phyloP scores from a whole-genome alignment of 2,797 vertebrate genomes.

The Geotrypetes seraphini region DNA sequence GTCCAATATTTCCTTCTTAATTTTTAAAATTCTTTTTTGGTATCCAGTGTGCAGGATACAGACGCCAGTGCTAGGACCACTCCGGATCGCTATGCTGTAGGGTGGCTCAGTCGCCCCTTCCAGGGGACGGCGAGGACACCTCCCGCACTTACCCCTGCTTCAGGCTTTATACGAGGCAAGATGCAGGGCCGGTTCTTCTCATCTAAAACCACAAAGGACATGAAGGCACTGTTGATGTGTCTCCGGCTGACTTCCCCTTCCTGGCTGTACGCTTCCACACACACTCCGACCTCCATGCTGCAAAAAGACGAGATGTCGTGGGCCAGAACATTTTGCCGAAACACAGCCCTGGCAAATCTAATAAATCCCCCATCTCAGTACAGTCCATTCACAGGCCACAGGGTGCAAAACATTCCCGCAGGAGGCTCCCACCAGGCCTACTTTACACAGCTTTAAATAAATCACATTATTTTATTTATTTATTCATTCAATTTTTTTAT shows the following conservation, averaged over 20 bases:
- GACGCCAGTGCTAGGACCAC: no score
- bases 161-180: slow-evolving; percentile 75
- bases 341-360: background rate
- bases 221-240: slow-evolving; percentile 95
- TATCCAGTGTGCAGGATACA: no score
- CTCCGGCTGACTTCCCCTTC: slow-evolving; percentile 60
- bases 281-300: slow-evolving; percentile 96
- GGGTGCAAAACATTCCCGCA: background rate
- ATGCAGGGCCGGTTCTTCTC: slow-evolving; percentile 58
- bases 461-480: no score
- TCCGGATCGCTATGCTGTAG: no score
- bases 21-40: no score
- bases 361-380: no score
- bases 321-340: accelerated
- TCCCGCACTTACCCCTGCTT: slow-evolving; percentile 84
- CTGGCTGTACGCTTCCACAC: slow-evolving; percentile 80
- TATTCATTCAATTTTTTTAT: no score
- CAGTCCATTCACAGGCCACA: no score
- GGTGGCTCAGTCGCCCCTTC: no score
- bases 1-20: no score
- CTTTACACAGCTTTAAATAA: no score
- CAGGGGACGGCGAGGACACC: no score
- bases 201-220: slow-evolving; percentile 87
- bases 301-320: background rate
- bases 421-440: background rate